Percentiles rank a stretch among this genome's conserved stretches.
Evolutionary conservation across 2,888 invertebrate species (phyloP).

Genomic region (Trissolcus brochymenae): DNA sequence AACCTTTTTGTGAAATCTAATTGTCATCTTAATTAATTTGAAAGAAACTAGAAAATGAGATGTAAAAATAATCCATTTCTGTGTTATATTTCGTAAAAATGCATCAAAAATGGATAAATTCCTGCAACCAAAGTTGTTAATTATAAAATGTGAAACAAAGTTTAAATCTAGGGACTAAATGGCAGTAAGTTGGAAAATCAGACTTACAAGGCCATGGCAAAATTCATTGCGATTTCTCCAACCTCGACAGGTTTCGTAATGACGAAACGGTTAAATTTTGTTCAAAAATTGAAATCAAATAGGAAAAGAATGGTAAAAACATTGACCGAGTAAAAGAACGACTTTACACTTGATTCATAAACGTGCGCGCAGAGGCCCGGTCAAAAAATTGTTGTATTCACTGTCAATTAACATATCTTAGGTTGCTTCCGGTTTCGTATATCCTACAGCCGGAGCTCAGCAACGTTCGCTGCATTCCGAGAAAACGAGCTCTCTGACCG

Average conservation of each 20-base stretch:
- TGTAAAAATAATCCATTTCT: no score
- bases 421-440: conserved; percentile 41
- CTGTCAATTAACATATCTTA: conserved; percentile 45
- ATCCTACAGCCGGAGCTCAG: conserved; percentile 39
- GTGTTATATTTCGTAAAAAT: no score
- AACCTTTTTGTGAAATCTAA: no score
- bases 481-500: conserved; percentile 37
- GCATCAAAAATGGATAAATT: no score
- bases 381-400: background rate
- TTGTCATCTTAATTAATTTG: no score
- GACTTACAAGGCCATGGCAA: conserved; percentile 45
- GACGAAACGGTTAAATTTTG: background rate
- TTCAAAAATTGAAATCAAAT: background rate
- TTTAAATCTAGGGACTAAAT: no score
- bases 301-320: conserved; percentile 22
- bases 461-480: conserved; percentile 49
- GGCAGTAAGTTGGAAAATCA: conserved; percentile 43
- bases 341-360: no score
- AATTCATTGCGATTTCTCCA: conserved; percentile 55
- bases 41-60: no score
- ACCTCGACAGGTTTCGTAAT: conserved; percentile 32
- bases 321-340: no score
- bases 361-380: background rate
- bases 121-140: no score
- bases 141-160: no score